These are phyloP conservation scores for Magallana nippona DNA, from an alignment of 2,888 invertebrate genomes.

Conservation along the genomic window DNA sequence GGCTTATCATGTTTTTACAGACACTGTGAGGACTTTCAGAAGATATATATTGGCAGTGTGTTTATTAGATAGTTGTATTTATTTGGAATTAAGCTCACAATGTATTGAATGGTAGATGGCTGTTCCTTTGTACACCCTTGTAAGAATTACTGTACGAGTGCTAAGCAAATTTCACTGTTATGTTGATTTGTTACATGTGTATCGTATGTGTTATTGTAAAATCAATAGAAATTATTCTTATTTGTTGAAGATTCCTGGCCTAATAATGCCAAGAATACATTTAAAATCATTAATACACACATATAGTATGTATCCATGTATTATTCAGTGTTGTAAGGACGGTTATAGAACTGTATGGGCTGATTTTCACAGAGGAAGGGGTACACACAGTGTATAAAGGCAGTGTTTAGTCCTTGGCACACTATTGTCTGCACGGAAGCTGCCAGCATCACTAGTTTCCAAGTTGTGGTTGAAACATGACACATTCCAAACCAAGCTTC, in stretches of 20 bases:
- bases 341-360: too few species aligned
- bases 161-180: not conserved
- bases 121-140: not conserved
- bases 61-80: not conserved
- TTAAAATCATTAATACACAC: not conserved
- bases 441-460: too few species aligned
- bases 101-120: not conserved
- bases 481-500: too few species aligned
- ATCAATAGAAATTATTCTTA: not conserved
- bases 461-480: too few species aligned
- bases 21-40: not conserved
- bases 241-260: not conserved
- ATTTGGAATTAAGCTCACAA: not conserved
- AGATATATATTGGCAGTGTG: not conserved
- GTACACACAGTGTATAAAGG: too few species aligned
- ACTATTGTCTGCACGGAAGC: too few species aligned
- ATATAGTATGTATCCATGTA: not conserved
- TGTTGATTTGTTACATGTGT: not conserved
- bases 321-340: conserved; percentile 2
- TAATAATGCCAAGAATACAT: not conserved
- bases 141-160: not conserved
- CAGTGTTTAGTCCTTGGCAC: too few species aligned
- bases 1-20: not conserved
- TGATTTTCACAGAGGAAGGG: too few species aligned
- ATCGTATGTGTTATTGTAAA: not conserved